Conservation (phyloP, 1,140 invertebrate species). For the Melipona quadrifasciata region DNA sequence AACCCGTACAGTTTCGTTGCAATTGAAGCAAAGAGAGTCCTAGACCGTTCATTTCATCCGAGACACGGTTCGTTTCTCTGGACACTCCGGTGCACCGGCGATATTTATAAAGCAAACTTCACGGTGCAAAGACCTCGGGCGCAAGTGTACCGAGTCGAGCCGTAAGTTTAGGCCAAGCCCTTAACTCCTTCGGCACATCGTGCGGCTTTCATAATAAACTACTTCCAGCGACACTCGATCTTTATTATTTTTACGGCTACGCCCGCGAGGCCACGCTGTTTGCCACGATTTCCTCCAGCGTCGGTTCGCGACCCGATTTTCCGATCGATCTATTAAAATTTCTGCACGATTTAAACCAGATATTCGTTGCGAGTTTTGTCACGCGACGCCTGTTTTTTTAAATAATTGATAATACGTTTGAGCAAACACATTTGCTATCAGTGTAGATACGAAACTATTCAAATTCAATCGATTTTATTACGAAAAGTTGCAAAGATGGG, state of each 20-base stretch:
- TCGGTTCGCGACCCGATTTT: background rate
- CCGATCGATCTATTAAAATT: constrained; percentile 1
- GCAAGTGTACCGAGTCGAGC: constrained; percentile 25
- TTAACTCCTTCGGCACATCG: constrained; percentile 59
- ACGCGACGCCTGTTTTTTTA: background rate
- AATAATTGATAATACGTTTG: background rate
- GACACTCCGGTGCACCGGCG: constrained; percentile 53
- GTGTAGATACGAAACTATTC: background rate
- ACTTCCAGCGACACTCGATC: constrained; percentile 40
- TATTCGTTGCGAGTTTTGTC: background rate
- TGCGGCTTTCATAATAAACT: constrained; percentile 56
- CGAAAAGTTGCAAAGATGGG: too few relatives aligned
- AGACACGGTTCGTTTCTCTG: constrained; percentile 62
- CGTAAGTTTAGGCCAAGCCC: constrained; percentile 53
- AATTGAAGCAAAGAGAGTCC: constrained; percentile 2
- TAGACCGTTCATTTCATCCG: constrained; percentile 39
- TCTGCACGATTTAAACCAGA: background rate
- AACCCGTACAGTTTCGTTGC: constrained; percentile 1
- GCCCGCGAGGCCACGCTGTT: background rate
- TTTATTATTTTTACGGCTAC: constrained; percentile 49
- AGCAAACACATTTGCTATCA: background rate
- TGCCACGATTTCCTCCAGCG: constrained; percentile 13
- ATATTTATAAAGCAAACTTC: constrained; percentile 73
- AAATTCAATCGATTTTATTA: background rate
- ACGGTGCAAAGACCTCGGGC: constrained; percentile 53